These are phyloP conservation scores for Brachionus paranguensis DNA, from an alignment of 1,140 invertebrate species.

Conservation along the genomic window DNA sequence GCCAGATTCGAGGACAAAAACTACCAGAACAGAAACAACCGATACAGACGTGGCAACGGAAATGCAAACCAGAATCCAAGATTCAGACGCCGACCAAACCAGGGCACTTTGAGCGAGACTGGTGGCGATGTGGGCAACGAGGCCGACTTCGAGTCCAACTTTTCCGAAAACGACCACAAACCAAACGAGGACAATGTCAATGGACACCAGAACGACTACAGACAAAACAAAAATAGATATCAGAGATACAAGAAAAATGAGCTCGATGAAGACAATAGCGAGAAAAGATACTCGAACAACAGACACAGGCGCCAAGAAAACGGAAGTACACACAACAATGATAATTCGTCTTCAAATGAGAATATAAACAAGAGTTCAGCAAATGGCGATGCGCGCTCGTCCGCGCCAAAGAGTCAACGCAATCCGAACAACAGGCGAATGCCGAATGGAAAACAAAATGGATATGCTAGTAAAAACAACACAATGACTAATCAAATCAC, in stretches of 20 bases:
- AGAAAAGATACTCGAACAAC: neutral
- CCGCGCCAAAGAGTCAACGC: neutral
- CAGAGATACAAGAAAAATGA: neutral
- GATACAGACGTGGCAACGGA: conserved; percentile 10
- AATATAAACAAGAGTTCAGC: conserved; percentile 1
- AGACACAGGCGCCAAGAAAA: conserved; percentile 8
- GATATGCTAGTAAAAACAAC: neutral
- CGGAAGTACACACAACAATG: neutral
- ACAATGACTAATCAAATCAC: neutral
- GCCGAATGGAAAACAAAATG: conserved; percentile 15
- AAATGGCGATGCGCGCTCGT: neutral
- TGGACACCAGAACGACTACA: neutral
- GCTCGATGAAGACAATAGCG: neutral
- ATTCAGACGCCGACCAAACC: conserved; percentile 1
- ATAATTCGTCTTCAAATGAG: conserved; percentile 29
- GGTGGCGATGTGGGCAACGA: conserved; percentile 31
- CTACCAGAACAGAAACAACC: neutral
- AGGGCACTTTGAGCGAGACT: conserved; percentile 35
- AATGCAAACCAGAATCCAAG: neutral
- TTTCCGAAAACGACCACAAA: conserved; percentile 5
- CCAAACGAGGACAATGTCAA: neutral
- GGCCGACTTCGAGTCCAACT: conserved; percentile 31
- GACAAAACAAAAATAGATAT: neutral
- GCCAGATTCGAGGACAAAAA: conserved; percentile 2
- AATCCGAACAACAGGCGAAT: neutral